Base-by-base conservation (phyloP, 2,888 invertebrate genomes). In the Malacosoma neustria region DNA sequence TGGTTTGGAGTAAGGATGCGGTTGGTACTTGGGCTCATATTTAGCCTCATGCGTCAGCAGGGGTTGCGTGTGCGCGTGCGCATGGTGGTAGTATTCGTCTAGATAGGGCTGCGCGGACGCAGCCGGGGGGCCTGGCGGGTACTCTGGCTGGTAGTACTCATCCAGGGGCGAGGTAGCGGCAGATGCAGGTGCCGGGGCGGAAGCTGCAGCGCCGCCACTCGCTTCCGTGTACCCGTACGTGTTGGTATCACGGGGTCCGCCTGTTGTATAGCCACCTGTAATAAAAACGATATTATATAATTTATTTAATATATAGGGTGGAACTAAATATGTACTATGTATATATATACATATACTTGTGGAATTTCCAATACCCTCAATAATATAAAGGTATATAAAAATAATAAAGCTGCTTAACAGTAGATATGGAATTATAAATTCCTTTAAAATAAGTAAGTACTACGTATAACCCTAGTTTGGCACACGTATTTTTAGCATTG, bases 81-180 rank as follows among this genome's bases (percentile, higher is more conserved):
- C 88, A 72, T 94, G 94, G 75, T 93, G 93, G 74, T 93, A 84
- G 62, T 92, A 77, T 81, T 91, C 72, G 90, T 93, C 72, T 88
- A 87, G 77, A 90, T 92, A 87, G 72, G 91, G 90, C 48, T 87
- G 84, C 43, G 82, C 64, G 35, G 89, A 85, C 44, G 85, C 70
- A 48, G 89, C 87, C 44, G 80, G 65, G 13, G 84, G 74, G 32
- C 76, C 73, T 29, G 87, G 66, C 54, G 86, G 72, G 71, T 85
- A 74, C 69, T 81, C 79, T 38, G 79, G 69, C 54, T 75, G 76
- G 70, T 84, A 82, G 71, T 82, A 85, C 60, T 84, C 82, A 61
- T 91, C 89, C 42, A 85, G 73, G 41, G 88, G 81, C 43, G 88
- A 88, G 36, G 77, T 70, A 50, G 69, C 77, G 50, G 67, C 72